These are phyloP conservation scores for Xenentodon cancila DNA, from an alignment of 2,797 vertebrate genomes.

Conservation along the genomic window DNA sequence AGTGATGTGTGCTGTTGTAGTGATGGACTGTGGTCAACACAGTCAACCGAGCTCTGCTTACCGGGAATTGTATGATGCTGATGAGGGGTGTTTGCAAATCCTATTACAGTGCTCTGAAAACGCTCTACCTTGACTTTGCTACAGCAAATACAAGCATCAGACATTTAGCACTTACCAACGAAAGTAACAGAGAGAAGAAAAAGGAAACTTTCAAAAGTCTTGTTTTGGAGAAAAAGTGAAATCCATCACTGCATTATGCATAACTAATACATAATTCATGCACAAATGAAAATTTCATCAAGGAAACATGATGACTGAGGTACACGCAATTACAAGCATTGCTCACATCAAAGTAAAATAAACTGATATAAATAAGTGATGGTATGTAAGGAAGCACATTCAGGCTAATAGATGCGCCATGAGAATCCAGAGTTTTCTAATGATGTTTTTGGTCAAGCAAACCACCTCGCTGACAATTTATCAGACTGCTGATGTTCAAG, in stretches of 20 bases:
- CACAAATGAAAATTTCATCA: constrained; percentile 89
- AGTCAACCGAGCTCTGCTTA: constrained; percentile 22
- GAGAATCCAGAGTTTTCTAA: constrained; percentile 60
- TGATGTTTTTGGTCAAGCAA: constrained; percentile 62
- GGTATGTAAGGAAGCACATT: constrained; percentile 69
- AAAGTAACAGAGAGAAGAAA: constrained; percentile 30
- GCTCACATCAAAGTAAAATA: constrained; percentile 86
- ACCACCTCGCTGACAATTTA: constrained; percentile 41
- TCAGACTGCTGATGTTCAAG: constrained; percentile 24
- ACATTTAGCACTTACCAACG: constrained; percentile 16
- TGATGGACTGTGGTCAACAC: constrained; percentile 35
- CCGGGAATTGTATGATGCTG: constrained; percentile 9
- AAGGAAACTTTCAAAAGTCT: constrained; percentile 57
- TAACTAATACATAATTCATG: constrained; percentile 90
- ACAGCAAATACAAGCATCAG: constrained; percentile 19
- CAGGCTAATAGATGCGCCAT: constrained; percentile 62
- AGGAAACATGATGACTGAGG: constrained; percentile 87
- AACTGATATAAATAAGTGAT: constrained; percentile 86
- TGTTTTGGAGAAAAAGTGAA: constrained; percentile 59
- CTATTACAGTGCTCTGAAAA: constrained; percentile 26
- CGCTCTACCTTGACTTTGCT: constrained; percentile 13
- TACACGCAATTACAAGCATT: constrained; percentile 85
- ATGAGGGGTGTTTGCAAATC: constrained; percentile 24
- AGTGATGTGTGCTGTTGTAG: constrained; percentile 41
- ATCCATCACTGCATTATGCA: constrained; percentile 88